Conservation (phyloP, 2,113 vertebrate species). For the Caranx melampygus region DNA sequence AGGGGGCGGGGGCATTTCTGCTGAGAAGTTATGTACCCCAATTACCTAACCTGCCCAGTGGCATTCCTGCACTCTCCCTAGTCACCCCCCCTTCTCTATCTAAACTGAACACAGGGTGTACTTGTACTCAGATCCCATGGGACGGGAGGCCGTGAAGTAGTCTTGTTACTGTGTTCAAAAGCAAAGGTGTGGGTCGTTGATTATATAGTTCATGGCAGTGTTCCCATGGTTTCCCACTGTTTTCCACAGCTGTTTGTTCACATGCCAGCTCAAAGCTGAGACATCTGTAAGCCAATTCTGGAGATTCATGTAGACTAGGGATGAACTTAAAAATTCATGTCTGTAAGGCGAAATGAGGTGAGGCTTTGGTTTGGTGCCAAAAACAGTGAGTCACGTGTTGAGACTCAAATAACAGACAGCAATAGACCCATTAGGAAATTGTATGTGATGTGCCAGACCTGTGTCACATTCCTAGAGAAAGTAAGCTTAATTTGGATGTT, state of each 20-base stretch:
- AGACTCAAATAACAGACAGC: neutral
- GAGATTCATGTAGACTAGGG: neutral
- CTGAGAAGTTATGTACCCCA: neutral
- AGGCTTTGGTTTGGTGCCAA: neutral
- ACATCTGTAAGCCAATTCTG: neutral
- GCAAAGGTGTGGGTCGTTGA: neutral
- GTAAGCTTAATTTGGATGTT: neutral
- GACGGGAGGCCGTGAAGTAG: too few species aligned
- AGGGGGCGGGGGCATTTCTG: neutral
- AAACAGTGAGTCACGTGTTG: neutral
- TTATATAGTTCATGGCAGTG: neutral
- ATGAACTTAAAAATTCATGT: neutral
- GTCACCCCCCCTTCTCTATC: neutral
- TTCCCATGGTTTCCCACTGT: too few species aligned
- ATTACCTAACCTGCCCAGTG: conserved; percentile 30
- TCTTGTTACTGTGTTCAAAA: neutral
- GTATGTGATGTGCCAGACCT: too few species aligned
- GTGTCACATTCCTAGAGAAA: neutral
- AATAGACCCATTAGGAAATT: neutral
- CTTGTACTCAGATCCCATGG: neutral
- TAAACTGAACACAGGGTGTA: neutral
- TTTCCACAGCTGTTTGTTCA: neutral
- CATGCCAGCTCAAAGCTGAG: neutral
- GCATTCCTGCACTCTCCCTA: conserved; percentile 42
- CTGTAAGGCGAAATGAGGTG: neutral